A percentile compares a stretch with the other conserved stretches of the same genome.
Evolutionary conservation across 2,797 vertebrate genomes (phyloP).

Genomic region (Pseudochirops corinnae): DNA sequence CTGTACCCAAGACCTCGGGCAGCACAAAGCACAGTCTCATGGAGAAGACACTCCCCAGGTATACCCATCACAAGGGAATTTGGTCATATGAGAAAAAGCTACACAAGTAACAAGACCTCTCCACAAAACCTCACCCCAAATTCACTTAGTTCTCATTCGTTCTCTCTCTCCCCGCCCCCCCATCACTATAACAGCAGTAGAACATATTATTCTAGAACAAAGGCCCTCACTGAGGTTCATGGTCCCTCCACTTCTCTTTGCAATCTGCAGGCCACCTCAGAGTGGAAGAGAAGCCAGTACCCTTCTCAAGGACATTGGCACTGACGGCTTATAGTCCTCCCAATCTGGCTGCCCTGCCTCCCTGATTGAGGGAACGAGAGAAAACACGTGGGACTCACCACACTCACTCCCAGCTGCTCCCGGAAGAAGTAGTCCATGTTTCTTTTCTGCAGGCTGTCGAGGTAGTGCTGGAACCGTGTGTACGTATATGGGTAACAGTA

Average conservation of each 20-base stretch:
- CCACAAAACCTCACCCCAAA: background rate
- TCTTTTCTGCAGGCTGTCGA: slow-evolving; percentile 92
- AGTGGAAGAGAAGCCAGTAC: background rate
- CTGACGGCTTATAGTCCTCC: background rate
- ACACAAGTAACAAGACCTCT: background rate
- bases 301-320: background rate
- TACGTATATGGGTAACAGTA: slow-evolving; percentile 99
- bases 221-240: background rate
- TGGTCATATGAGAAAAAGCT: background rate
- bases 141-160: background rate
- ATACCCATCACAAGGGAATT: background rate
- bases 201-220: background rate
- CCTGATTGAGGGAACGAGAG: background rate
- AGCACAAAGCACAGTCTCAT: background rate
- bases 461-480: slow-evolving; percentile 96
- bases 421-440: slow-evolving; percentile 94
- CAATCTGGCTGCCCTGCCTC: background rate
- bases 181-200: background rate
- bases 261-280: background rate
- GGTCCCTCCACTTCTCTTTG: background rate
- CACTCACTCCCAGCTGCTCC: slow-evolving; percentile 94
- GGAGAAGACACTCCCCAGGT: background rate
- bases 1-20: background rate
- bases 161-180: too few relatives aligned
- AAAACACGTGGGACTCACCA: slow-evolving; percentile 89